Base-by-base conservation (phyloP, 1,140 invertebrate genomes). In the Acromyrmex heyeri region DNA sequence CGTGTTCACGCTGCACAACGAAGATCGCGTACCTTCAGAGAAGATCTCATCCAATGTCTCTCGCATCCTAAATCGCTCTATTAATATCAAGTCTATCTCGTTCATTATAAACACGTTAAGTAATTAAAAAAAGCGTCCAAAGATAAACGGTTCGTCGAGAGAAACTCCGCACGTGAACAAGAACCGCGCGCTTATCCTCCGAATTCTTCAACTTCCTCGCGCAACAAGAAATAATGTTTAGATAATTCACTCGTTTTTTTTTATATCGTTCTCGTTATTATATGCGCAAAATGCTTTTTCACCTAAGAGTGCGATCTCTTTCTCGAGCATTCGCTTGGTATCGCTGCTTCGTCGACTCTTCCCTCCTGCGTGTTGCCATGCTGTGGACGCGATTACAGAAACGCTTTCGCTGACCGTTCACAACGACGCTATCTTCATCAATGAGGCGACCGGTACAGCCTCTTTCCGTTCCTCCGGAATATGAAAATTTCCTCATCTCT, bases 1-100 rank as follows among this genome's bases (percentile, higher is more conserved):
- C 81, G 97, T 97, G 95, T 99, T 99, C 50, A 99, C 98, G 95
- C 98, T 98, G 95, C 94, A 95, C 94, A 94, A 92, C 93, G 93
- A 94, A 92, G 86, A 93, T 91, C 81, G 65, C 61, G 77, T 89
- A 89, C 89, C 87, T 90, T 89, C 69, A 90, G 38, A 24, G 38
- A 44, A 44, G 38, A 44, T 44, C 14, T 50, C 48, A 16, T 14
- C 12, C 48, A 50, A 85, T 53, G 64, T 21, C n/a, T 59, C 65
- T 75, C 86, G 86, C 3, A 77, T 81, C 72, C 55, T 61, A 73
- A 85, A 61, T 38, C 69, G 61, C 30, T 78, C 61, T 21, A 30
- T 64, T 24, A 69, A 16, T 64, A 27, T 78, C 38, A 77, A 10
- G 5, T 27, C 10, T 78, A 78, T 30, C 38, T 21, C 24, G 30